Conservation (phyloP, 2,113 vertebrate species). For the Eretmochelys imbricata region DNA sequence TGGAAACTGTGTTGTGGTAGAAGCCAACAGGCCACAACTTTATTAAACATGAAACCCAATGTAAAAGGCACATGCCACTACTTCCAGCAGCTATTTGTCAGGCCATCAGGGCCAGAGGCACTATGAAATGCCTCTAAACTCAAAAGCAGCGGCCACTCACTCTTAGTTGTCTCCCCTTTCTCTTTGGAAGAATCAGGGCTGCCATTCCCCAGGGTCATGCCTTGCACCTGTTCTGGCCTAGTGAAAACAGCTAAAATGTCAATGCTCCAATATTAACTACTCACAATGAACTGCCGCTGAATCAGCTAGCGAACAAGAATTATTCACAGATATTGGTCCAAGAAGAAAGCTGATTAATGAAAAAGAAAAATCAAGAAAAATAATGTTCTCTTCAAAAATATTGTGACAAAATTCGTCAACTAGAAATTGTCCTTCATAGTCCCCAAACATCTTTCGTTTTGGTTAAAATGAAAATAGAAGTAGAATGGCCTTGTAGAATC, state of each 20-base stretch:
- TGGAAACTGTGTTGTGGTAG: slow-evolving; percentile 49
- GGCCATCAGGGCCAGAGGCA: accelerated
- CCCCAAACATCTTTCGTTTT: background rate
- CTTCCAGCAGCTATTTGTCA: background rate
- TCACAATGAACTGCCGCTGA: background rate
- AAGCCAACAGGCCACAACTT: slow-evolving; percentile 68
- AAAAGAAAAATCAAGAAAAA: slow-evolving; percentile 39
- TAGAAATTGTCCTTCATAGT: background rate
- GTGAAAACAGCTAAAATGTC: slow-evolving; percentile 38
- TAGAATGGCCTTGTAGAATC: slow-evolving; percentile 21
- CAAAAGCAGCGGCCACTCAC: background rate
- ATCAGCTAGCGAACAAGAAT: background rate
- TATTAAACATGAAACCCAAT: slow-evolving; percentile 49
- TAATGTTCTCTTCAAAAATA: background rate
- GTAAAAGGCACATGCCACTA: background rate
- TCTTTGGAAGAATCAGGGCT: background rate
- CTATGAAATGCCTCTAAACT: background rate
- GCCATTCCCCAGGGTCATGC: accelerated
- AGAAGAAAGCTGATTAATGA: background rate
- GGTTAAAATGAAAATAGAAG: background rate
- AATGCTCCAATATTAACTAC: slow-evolving; percentile 23
- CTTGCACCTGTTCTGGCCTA: slow-evolving; percentile 41
- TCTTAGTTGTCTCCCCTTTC: background rate
- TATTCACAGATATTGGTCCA: background rate
- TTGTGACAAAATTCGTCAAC: background rate